Evolutionary conservation across 1,140 invertebrate genomes (phyloP).

Genomic region (Vollenhovia emeryi): DNA sequence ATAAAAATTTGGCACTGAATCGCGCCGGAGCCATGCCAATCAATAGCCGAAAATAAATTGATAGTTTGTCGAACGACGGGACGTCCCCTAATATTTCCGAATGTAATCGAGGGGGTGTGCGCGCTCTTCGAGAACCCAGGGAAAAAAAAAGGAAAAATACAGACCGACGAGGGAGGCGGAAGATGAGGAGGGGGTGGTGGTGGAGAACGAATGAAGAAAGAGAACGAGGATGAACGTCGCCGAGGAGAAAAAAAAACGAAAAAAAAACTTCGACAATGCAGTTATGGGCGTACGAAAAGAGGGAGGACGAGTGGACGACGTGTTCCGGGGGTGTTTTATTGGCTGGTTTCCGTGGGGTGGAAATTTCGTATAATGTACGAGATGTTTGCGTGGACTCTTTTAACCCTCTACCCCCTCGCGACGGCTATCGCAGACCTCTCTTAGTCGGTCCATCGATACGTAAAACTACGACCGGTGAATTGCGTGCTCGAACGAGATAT

Average conservation of each 20-base stretch:
- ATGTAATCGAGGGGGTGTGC: conserved; percentile 85
- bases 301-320: conserved; percentile 72
- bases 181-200: conserved; percentile 60
- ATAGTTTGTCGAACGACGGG: conserved; percentile 84
- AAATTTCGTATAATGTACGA: conserved; percentile 79
- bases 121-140: conserved; percentile 66
- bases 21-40: conserved; percentile 72
- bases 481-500: neutral
- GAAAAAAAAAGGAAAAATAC: conserved; percentile 67
- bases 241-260: conserved; percentile 66
- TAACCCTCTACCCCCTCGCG: conserved; percentile 66
- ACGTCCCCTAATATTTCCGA: conserved; percentile 86
- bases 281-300: conserved; percentile 70
- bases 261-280: conserved; percentile 82
- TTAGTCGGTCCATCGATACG: conserved; percentile 24
- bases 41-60: conserved; percentile 84
- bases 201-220: conserved; percentile 55
- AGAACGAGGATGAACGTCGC: conserved; percentile 26
- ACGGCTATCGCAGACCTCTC: conserved; percentile 38
- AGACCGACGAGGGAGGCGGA: conserved; percentile 46
- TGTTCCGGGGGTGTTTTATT: conserved; percentile 82
- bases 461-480: conserved; percentile 41
- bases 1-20: conserved; percentile 60
- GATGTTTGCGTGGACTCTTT: conserved; percentile 76
- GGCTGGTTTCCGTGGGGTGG: conserved; percentile 83